A percentile compares a stretch with the other conserved stretches of the same genome.
These are phyloP conservation scores for Nomada hirtipes DNA, from an alignment of 2,888 invertebrate genomes.

Conservation along the genomic window DNA sequence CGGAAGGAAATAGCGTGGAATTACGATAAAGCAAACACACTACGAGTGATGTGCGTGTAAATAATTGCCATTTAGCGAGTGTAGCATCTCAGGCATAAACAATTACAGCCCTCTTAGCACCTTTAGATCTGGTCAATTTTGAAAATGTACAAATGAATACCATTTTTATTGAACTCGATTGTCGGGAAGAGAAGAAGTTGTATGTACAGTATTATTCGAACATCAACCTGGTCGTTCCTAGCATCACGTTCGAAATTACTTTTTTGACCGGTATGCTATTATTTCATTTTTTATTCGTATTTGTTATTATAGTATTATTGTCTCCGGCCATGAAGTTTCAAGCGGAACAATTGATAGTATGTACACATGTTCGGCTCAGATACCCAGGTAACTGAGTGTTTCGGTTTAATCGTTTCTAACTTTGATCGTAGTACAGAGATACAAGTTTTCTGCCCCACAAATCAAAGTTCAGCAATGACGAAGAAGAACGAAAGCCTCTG, in stretches of 20 bases:
- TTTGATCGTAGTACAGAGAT: not conserved
- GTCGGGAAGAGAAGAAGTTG: not conserved
- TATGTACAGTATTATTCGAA: not conserved
- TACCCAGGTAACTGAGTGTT: not conserved
- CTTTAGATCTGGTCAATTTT: not conserved
- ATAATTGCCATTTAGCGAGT: constrained; percentile 41
- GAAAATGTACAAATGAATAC: not conserved
- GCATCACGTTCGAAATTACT: too few relatives aligned
- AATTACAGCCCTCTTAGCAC: constrained; percentile 12
- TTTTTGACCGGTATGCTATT: too few relatives aligned
- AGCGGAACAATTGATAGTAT: not conserved
- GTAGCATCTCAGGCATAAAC: constrained; percentile 26
- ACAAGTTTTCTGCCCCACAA: not conserved
- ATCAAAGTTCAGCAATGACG: not conserved
- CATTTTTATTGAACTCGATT: not conserved
- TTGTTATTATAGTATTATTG: not conserved
- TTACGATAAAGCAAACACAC: constrained; percentile 46
- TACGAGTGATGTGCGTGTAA: constrained; percentile 33
- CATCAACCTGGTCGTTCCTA: not conserved
- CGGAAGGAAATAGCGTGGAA: constrained; percentile 28
- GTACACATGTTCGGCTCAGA: constrained; percentile 3
- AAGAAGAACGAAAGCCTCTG: not conserved
- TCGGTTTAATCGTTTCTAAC: not conserved
- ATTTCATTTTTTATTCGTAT: not conserved
- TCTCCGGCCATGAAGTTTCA: not conserved